A percentile compares a stretch with the other conserved stretches of the same genome.
phyloP scores from a whole-genome alignment of 2,113 vertebrate species.

The Anser brachyrhynchus region DNA sequence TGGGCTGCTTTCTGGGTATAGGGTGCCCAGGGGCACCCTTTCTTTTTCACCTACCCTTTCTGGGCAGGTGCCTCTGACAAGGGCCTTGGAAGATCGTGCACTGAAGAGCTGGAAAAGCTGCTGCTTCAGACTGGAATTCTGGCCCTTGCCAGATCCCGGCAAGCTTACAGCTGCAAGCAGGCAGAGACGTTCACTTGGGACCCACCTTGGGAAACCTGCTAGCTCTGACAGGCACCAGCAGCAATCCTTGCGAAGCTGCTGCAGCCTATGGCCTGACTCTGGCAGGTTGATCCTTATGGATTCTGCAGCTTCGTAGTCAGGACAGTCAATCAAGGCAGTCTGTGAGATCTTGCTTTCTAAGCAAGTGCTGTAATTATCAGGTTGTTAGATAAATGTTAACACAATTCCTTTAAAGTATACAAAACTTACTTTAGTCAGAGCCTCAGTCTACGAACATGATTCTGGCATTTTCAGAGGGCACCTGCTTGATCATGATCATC shows the following conservation, averaged over 20 bases:
- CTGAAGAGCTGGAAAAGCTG: background rate
- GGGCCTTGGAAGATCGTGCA: background rate
- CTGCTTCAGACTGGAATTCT: background rate
- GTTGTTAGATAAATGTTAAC: background rate
- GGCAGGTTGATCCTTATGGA: background rate
- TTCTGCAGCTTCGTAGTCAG: background rate
- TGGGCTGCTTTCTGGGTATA: background rate
- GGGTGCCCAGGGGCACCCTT: no score
- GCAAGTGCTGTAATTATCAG: background rate
- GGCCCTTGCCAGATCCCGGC: no score
- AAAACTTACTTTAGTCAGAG: background rate
- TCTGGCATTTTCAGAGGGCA: background rate
- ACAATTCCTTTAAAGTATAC: background rate
- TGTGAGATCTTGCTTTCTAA: background rate
- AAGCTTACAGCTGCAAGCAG: no score
- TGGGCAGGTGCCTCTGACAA: background rate
- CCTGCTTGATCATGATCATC: background rate
- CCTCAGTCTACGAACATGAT: background rate
- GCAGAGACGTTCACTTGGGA: no score
- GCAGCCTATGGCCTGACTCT: background rate
- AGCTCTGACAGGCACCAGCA: background rate
- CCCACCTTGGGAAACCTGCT: no score
- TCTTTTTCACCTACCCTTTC: no score
- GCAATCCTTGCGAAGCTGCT: background rate
- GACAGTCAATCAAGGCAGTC: background rate